These are phyloP conservation scores for Aurelia aurita complex sp. Pacific DNA, from an alignment of 30 jellyfish, hydroid and myxozoan species.

Conservation along the genomic window DNA sequence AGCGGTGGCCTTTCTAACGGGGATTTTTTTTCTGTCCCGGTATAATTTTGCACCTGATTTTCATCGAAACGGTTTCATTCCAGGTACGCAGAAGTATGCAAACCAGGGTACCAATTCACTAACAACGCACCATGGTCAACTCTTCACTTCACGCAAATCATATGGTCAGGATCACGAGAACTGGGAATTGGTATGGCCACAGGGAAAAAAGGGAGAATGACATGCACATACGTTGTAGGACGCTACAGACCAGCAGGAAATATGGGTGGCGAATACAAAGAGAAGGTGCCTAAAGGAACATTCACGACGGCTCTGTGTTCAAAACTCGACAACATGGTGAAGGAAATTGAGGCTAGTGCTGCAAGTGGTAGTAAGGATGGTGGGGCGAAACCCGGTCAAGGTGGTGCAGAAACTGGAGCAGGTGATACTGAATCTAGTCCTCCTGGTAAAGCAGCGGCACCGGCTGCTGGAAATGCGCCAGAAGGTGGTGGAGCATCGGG, in stretches of 20 bases:
- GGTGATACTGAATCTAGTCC: slow-evolving; percentile 57
- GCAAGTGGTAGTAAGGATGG: slow-evolving; percentile 9
- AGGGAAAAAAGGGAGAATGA: slow-evolving; percentile 61
- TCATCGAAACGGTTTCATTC: not conserved
- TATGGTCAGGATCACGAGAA: slow-evolving; percentile 84
- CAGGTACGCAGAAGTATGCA: slow-evolving; percentile 97
- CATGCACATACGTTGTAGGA: slow-evolving; percentile 92
- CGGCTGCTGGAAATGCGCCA: not conserved
- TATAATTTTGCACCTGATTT: no score
- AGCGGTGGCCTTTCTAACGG: no score
- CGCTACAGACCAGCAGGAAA: slow-evolving; percentile 91
- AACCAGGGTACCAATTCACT: slow-evolving; percentile 81
- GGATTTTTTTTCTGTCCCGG: no score
- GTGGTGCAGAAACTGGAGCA: slow-evolving; percentile 39
- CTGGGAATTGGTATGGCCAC: slow-evolving; percentile 93
- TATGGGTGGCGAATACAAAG: slow-evolving; percentile 65
- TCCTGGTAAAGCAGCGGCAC: not conserved
- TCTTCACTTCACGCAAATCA: slow-evolving; percentile 87
- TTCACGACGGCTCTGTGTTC: slow-evolving; percentile 43
- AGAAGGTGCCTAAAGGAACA: slow-evolving; percentile 84
- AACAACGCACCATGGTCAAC: slow-evolving; percentile 38
- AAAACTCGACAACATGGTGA: slow-evolving; percentile 53
- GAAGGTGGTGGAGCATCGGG: not conserved
- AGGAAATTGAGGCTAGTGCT: slow-evolving; percentile 27
- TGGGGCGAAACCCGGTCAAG: slow-evolving; percentile 10